phyloP scores from a whole-genome alignment of 2,797 vertebrate genomes.

The Taenioides sp. region DNA sequence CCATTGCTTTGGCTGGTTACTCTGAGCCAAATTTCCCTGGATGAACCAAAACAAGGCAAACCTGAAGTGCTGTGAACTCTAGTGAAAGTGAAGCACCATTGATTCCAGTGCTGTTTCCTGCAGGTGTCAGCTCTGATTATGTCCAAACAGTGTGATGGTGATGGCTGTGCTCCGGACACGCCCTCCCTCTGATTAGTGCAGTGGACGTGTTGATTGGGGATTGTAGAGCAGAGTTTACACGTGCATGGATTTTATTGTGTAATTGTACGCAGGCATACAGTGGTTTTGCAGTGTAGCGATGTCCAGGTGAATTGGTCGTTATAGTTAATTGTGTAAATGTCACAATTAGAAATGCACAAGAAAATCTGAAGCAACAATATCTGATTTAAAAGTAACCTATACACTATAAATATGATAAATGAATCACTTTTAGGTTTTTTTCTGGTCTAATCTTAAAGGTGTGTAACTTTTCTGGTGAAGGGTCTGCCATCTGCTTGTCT shows the following conservation, averaged over 20 bases:
- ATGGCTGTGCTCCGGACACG: conserved; percentile 46
- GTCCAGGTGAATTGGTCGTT: neutral
- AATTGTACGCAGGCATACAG: conserved; percentile 16
- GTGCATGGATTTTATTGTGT: conserved; percentile 68
- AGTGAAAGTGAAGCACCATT: conserved; percentile 51
- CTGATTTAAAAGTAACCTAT: no score
- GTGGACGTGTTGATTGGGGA: conserved; percentile 77
- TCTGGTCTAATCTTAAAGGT: no score
- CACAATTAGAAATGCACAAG: neutral
- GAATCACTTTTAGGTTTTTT: no score
- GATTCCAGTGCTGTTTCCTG: conserved; percentile 65
- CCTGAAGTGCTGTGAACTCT: conserved; percentile 48
- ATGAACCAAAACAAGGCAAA: conserved; percentile 11
- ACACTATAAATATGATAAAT: no score
- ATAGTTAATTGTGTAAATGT: neutral
- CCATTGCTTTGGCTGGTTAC: conserved; percentile 1
- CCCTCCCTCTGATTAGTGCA: conserved; percentile 64
- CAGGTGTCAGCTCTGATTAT: conserved; percentile 71
- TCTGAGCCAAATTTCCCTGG: conserved; percentile 13
- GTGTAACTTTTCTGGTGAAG: no score
- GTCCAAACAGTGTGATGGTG: conserved; percentile 48
- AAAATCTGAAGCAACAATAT: neutral
- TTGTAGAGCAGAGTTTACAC: conserved; percentile 72
- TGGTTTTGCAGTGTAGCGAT: conserved; percentile 10
- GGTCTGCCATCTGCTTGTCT: no score